Evolutionary conservation across 2,888 invertebrate genomes (phyloP).

Genomic region (Frankliniella intonsa): DNA sequence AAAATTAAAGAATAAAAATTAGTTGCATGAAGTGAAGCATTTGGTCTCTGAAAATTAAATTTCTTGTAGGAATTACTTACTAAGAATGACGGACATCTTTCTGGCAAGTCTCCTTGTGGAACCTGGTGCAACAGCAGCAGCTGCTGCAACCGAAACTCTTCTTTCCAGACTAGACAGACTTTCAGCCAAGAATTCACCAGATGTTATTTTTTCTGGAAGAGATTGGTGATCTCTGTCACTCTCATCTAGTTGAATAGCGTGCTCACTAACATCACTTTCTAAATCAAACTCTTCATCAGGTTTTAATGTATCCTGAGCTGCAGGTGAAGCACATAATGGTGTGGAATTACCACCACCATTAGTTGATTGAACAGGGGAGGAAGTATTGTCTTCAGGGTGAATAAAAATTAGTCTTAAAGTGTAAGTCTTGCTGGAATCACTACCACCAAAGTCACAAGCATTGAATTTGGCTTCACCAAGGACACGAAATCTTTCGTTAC

Average conservation of each 20-base stretch:
- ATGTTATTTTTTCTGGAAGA: conserved; percentile 26
- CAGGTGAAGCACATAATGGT: not conserved
- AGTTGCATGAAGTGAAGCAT: not conserved
- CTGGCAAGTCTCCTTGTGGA: not conserved
- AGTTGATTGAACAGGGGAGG: not conserved
- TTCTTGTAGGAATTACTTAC: not conserved
- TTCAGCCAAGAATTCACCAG: conserved; percentile 37
- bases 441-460: conserved; percentile 11
- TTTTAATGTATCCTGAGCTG: not conserved
- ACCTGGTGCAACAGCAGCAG: conserved; percentile 27
- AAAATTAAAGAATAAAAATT: not conserved
- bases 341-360: conserved; percentile 33
- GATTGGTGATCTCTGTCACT: not conserved
- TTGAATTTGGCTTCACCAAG: conserved; percentile 12
- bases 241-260: not conserved
- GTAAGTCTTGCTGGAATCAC: not conserved
- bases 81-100: conserved; percentile 5
- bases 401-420: not conserved
- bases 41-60: too few species aligned
- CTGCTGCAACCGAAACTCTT: conserved; percentile 34
- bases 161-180: conserved; percentile 38
- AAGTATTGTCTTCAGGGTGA: not conserved
- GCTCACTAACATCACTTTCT: not conserved
- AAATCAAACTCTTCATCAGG: not conserved
- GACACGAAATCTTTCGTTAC: not conserved